phyloP scores from a whole-genome alignment of 2,888 invertebrate species.

The Cataglyphis altisquamis region DNA sequence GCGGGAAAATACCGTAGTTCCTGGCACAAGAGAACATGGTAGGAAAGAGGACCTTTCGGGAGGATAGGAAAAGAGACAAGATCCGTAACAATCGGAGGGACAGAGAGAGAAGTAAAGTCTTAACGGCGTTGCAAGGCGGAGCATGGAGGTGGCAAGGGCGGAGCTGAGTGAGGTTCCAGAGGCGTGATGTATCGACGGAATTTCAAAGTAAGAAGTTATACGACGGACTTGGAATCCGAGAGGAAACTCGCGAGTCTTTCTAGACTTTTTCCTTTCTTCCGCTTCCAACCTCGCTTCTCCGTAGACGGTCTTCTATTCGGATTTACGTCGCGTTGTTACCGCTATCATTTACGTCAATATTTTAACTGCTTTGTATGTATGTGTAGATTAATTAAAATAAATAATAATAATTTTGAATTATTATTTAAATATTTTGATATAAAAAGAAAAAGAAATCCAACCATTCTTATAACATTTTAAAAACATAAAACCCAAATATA shows the following conservation, averaged over 20 bases:
- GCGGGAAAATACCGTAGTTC: slow-evolving; percentile 33
- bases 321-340: slow-evolving; percentile 15
- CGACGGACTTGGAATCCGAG: slow-evolving; percentile 67
- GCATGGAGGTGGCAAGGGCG: slow-evolving; percentile 82
- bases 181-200: slow-evolving; percentile 85
- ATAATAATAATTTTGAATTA: slow-evolving; percentile 1
- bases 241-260: slow-evolving; percentile 74
- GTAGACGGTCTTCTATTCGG: neutral
- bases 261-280: slow-evolving; percentile 57
- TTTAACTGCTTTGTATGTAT: neutral
- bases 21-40: slow-evolving; percentile 46
- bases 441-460: neutral
- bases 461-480: neutral
- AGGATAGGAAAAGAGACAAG: slow-evolving; percentile 30
- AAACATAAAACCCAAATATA: neutral
- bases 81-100: slow-evolving; percentile 16
- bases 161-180: slow-evolving; percentile 80
- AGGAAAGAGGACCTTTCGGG: slow-evolving; percentile 47
- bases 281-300: slow-evolving; percentile 47
- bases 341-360: neutral
- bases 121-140: slow-evolving; percentile 79
- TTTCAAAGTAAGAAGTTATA: slow-evolving; percentile 81
- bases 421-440: neutral
- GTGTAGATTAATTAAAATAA: neutral
- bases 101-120: slow-evolving; percentile 65